Conservation (phyloP, 1,140 invertebrate species). For the Centruroides sculpturatus region DNA sequence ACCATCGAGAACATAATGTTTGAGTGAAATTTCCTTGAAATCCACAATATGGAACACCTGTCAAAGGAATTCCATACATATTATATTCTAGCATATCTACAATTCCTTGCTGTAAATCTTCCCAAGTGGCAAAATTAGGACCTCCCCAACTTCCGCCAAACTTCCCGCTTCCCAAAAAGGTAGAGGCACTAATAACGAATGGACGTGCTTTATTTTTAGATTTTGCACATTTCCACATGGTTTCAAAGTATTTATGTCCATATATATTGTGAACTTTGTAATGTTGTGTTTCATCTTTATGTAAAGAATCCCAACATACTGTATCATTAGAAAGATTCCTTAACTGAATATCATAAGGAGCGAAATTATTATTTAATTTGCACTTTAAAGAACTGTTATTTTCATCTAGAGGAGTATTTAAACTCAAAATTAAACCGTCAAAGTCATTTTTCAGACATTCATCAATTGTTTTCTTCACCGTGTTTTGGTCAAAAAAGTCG, state of each 20-base stretch:
- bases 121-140: slow-evolving; percentile 6
- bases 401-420: slow-evolving; percentile 18
- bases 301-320: slow-evolving; percentile 63
- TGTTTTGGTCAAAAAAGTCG: slow-evolving; percentile 59
- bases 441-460: slow-evolving; percentile 52
- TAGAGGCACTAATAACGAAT: slow-evolving; percentile 4
- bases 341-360: slow-evolving; percentile 41
- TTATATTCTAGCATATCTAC: slow-evolving; percentile 21
- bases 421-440: slow-evolving; percentile 63
- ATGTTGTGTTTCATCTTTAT: slow-evolving; percentile 40
- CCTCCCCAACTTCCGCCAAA: slow-evolving; percentile 11
- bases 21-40: slow-evolving; percentile 22
- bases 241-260: slow-evolving; percentile 30
- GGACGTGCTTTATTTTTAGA: not conserved
- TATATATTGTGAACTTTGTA: slow-evolving; percentile 72
- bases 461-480: slow-evolving; percentile 34
- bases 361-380: slow-evolving; percentile 38
- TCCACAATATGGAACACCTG: slow-evolving; percentile 33
- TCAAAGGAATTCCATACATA: slow-evolving; percentile 31
- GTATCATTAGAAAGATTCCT: slow-evolving; percentile 49
- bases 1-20: slow-evolving; percentile 32
- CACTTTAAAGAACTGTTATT: slow-evolving; percentile 16
- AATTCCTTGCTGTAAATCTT: slow-evolving; percentile 6
- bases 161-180: slow-evolving; percentile 9
- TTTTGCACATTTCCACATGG: not conserved